A percentile compares a stretch with the other conserved stretches of the same genome.
phyloP scores from a whole-genome alignment of 2,797 vertebrate genomes.

The Zenarchopterus dispar region DNA sequence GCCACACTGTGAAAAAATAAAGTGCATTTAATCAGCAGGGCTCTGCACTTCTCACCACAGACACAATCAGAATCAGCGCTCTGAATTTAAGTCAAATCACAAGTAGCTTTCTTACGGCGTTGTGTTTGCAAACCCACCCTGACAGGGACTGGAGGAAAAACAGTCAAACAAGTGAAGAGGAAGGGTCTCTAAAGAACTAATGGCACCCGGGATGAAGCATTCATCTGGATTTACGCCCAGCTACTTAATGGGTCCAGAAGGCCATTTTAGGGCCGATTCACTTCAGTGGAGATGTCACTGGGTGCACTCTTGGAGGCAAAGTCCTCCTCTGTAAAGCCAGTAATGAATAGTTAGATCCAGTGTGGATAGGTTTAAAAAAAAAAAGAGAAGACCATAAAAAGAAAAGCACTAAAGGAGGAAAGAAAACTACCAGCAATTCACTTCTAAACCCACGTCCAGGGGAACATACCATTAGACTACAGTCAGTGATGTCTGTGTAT shows the following conservation, averaged over 20 bases:
- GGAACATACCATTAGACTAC: slow-evolving; percentile 51
- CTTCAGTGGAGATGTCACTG: slow-evolving; percentile 55
- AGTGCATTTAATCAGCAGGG: slow-evolving; percentile 53
- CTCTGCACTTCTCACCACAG: slow-evolving; percentile 20
- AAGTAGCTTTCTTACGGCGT: neutral
- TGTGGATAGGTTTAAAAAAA: slow-evolving; percentile 34
- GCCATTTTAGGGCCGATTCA: slow-evolving; percentile 43
- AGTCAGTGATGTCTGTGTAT: slow-evolving; percentile 38
- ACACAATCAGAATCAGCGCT: slow-evolving; percentile 9
- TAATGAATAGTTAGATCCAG: slow-evolving; percentile 69
- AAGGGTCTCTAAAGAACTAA: slow-evolving; percentile 46
- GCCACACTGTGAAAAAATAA: slow-evolving; percentile 44
- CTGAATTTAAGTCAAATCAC: slow-evolving; percentile 26
- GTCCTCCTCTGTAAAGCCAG: slow-evolving; percentile 50
- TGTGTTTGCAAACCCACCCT: slow-evolving; percentile 10
- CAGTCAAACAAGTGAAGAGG: slow-evolving; percentile 12
- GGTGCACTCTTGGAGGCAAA: slow-evolving; percentile 49
- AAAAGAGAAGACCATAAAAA: slow-evolving; percentile 50
- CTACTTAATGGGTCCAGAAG: slow-evolving; percentile 55
- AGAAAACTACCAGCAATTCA: slow-evolving; percentile 28
- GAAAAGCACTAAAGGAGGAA: slow-evolving; percentile 33
- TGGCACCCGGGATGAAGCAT: slow-evolving; percentile 34
- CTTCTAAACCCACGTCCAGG: no score
- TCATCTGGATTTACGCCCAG: slow-evolving; percentile 49
- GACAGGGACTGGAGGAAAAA: slow-evolving; percentile 22